phyloP scores from a whole-genome alignment of 2,113 vertebrate species.

The Prunella fulvescens region DNA sequence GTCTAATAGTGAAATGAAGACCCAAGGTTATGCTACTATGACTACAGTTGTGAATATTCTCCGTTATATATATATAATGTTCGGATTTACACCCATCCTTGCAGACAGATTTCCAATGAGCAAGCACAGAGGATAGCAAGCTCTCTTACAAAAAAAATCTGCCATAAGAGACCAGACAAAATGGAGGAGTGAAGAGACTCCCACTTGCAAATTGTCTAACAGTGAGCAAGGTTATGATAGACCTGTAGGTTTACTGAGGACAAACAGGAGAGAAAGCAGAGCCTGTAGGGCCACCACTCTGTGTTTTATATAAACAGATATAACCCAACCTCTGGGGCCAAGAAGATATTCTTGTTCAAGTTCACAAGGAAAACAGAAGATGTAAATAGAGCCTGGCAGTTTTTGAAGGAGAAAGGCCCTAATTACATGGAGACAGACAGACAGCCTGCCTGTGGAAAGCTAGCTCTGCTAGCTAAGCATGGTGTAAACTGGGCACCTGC shows the following conservation, averaged over 20 bases:
- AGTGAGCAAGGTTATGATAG: neutral
- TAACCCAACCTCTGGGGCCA: neutral
- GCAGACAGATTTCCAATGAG: neutral
- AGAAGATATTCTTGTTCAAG: neutral
- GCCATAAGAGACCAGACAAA: neutral
- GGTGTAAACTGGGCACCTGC: neutral
- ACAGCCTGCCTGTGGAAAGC: neutral
- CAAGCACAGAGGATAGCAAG: neutral
- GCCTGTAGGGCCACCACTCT: neutral
- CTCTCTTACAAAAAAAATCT: neutral
- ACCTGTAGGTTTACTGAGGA: neutral
- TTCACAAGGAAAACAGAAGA: neutral
- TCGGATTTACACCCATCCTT: neutral
- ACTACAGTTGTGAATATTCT: neutral
- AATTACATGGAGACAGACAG: neutral
- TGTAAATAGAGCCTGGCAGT: neutral
- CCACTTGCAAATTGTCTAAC: neutral
- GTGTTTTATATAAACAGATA: neutral
- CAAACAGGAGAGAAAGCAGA: neutral
- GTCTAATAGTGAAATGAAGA: neutral
- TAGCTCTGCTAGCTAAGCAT: neutral
- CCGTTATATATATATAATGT: accelerated
- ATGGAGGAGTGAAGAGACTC: neutral
- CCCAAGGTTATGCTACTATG: neutral
- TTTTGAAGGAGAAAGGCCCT: neutral